Evolutionary conservation across 2,797 vertebrate species (phyloP), one percentile per base, ranked within the genome.

Genomic region (Galagoides demidoff): DNA sequence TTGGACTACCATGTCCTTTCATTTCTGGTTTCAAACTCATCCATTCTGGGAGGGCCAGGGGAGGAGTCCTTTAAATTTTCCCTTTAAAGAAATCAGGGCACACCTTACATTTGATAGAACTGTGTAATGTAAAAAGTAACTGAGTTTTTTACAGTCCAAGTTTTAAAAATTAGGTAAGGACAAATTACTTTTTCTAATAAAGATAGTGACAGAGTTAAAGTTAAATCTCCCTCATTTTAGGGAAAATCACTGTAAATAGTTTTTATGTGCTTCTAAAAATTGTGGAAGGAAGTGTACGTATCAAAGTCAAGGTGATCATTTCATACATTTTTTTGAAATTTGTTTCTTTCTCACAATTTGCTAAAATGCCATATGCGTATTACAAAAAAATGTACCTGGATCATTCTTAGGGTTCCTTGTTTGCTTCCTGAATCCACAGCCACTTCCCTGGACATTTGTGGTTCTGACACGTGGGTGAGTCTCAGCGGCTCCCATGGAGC

Each of bases 401-500:
- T 11, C 12, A 14, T 12, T 52, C 43, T 64, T 27, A 52, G 68
- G 27, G n/a, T 76, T 39, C 61, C 37, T 22, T n/a, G 17, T 85
- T 34, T 17, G 49, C 39, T 57, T 61, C 84, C 37, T n/a, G 68
- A 37, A 17, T 25, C 39, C 37, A 27, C 8, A 22, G 52, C 19
- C 16, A 19, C 66, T 71, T 16, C 22, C 11, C 22, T 39, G 27
- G 52, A 16, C 27, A 14, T 13, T 22, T 7, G 1, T 5, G 16
- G 59, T 25, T 77, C 52, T 78, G 39, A 37, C 2, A 1, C 19
- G 6, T 2, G 23, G 22, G 1, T 52, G 49, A 52, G 13, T 14
- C 49, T 16, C 20, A 0, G 61, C n/a, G 7, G 16, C 73, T 2
- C 0, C 29, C 14, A 7, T 9, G 29, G 8, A 61, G 29, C 37